Evolutionary conservation across 2,113 vertebrate species (phyloP).

Genomic region (Heloderma charlesbogerti): DNA sequence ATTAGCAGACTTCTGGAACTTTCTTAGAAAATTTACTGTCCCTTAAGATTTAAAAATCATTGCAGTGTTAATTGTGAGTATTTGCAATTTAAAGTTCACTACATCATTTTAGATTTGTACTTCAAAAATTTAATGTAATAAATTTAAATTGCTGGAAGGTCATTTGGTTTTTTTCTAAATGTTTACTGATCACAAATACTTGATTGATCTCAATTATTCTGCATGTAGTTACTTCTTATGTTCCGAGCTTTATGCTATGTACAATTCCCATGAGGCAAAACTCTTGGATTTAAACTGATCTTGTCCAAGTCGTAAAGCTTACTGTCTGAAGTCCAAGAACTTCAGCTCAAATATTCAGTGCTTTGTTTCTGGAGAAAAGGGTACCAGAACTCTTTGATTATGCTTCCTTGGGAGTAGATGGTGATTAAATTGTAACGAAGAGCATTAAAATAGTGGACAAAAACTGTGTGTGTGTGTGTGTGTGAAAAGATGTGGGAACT

Average conservation of each 20-base stretch:
- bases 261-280: not conserved
- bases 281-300: not conserved
- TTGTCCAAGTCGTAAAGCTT: not conserved
- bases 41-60: not conserved
- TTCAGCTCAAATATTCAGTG: not conserved
- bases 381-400: no score
- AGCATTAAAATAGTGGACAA: no score
- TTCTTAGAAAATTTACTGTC: not conserved
- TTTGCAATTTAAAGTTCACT: slow-evolving; percentile 8
- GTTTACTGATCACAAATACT: not conserved
- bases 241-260: slow-evolving; percentile 14
- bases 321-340: not conserved
- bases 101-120: slow-evolving; percentile 3
- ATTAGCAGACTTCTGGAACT: slow-evolving; percentile 7
- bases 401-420: no score
- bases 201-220: slow-evolving; percentile 37
- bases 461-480: no score
- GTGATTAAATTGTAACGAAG: no score
- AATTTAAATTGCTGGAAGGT: slow-evolving; percentile 27
- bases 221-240: slow-evolving; percentile 20
- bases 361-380: no score
- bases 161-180: slow-evolving; percentile 15
- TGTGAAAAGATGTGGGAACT: no score
- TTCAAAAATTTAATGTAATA: slow-evolving; percentile 6
- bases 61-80: not conserved